A percentile compares a stretch with the other conserved stretches of the same genome.
These are phyloP conservation scores for Mechanitis messenoides DNA, from an alignment of 2,888 invertebrate species.

Conservation along the genomic window DNA sequence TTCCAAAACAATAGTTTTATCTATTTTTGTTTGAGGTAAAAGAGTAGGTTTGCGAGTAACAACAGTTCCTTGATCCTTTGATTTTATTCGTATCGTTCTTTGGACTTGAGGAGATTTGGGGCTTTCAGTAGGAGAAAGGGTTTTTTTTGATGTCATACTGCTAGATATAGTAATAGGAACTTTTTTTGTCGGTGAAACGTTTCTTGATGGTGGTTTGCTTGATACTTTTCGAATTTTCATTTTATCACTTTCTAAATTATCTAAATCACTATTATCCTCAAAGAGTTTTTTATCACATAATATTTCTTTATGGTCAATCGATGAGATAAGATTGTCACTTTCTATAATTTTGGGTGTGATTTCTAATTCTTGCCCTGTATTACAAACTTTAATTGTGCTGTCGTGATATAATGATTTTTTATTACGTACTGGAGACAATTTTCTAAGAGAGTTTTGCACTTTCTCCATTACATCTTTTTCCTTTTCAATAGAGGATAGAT, in stretches of 20 bases:
- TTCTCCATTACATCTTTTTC: constrained; percentile 60
- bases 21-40: constrained; percentile 47
- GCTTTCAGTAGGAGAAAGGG: constrained; percentile 44
- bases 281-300: constrained; percentile 22
- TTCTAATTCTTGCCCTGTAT: constrained; percentile 49
- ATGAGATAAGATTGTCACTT: constrained; percentile 16
- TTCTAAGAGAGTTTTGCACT: constrained; percentile 60
- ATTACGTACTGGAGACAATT: constrained; percentile 59
- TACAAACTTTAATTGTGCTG: constrained; percentile 47
- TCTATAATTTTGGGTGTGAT: constrained; percentile 34
- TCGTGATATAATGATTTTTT: constrained; percentile 50
- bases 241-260: constrained; percentile 38
- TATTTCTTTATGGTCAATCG: constrained; percentile 25
- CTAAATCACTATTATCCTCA: constrained; percentile 28
- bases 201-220: constrained; percentile 50
- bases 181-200: constrained; percentile 58
- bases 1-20: constrained; percentile 46
- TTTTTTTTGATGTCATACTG: constrained; percentile 62
- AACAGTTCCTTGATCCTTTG: constrained; percentile 48
- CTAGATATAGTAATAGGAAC: constrained; percentile 45
- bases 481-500: constrained; percentile 43
- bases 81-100: constrained; percentile 50
- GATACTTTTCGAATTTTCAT: constrained; percentile 38
- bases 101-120: constrained; percentile 59
- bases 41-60: constrained; percentile 51